Base-by-base conservation (phyloP, 2,113 vertebrate genomes). In the Lophura nycthemera region DNA sequence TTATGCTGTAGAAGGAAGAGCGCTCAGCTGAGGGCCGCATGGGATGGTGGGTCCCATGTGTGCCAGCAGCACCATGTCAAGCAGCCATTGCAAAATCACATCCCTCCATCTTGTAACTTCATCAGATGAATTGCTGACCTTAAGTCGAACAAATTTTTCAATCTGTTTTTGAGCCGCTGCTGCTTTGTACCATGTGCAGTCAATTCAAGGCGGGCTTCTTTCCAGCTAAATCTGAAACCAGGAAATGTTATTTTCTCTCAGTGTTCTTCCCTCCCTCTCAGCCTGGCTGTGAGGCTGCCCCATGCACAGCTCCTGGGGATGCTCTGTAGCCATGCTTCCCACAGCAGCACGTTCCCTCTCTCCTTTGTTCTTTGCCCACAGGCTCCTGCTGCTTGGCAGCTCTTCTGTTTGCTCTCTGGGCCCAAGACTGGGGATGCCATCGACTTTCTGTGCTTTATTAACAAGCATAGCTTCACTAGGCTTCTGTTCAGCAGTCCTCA, bases 151-250 rank as follows among this genome's bases (percentile, higher is more conserved):
- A 85, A 29, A 89, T 67, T 92, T 92, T 94, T 93, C 63, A 75
- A 7, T 76, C 86, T 90, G 89, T 89, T 95, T 81, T 81, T 5
- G 27, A 91, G 57, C 73, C 4, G 0, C 83, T 79, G 54, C 87
- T 93, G 85, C 91, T 93, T 34, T 47, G 38, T 95, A 75, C 93
- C 96, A 96, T 91, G 90, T 95, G 96, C 96, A 94, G 95, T 91
- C 95, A 97, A 90, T 97, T 96, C 93, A 86, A 95, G 50, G 59
- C 84, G 87, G 92, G 96, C 96, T 95, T 71, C 87, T 92, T 96
- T 97, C 96, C 97, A 97, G 86, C 79, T 93, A 89, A 95, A 95
- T 89, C 83, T 81, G 95, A 96, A 97, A 96, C 88, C 92, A 95
- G 96, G 96, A 97, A 97, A 96, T 92, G 87, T 96, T 92, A 57